Evolutionary conservation across 2,888 invertebrate genomes (phyloP).

Genomic region (Caenorhabditis wallacei): DNA sequence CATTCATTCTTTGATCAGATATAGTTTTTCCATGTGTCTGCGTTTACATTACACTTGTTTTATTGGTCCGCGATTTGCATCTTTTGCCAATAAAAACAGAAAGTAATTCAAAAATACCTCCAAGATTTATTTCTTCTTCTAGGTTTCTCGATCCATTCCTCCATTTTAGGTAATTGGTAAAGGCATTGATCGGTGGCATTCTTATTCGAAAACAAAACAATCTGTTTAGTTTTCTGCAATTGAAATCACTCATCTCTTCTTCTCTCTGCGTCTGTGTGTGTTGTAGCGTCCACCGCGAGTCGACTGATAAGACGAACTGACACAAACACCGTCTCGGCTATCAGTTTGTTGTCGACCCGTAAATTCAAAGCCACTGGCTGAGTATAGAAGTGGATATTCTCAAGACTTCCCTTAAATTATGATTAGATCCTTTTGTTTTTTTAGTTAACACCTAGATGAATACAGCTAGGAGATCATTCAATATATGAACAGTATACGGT

Average conservation of each 20-base stretch:
- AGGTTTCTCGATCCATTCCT: not conserved
- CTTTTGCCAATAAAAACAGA: not conserved
- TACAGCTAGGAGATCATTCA: too few relatives aligned
- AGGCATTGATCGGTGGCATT: slow-evolving; percentile 14
- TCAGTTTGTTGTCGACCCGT: slow-evolving; percentile 53
- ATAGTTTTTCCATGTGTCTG: not conserved
- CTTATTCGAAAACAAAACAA: slow-evolving; percentile 33
- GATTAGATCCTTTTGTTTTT: too few relatives aligned
- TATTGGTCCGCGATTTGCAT: slow-evolving; percentile 1
- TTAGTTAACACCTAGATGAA: too few relatives aligned
- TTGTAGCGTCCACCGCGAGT: slow-evolving; percentile 37
- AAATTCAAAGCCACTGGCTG: slow-evolving; percentile 15
- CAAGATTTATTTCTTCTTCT: not conserved
- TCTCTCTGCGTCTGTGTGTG: slow-evolving; percentile 26
- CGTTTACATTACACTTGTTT: slow-evolving; percentile 32
- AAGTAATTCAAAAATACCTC: not conserved
- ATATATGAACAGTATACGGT: too few relatives aligned
- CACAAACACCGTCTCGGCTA: slow-evolving; percentile 41
- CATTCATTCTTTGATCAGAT: slow-evolving; percentile 7
- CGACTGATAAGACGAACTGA: slow-evolving; percentile 54
- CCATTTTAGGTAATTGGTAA: not conserved
- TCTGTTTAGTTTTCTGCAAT: slow-evolving; percentile 43
- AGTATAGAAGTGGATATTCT: not conserved
- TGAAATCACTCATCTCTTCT: slow-evolving; percentile 26
- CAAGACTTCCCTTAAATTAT: not conserved